Evolutionary conservation across 2,797 vertebrate genomes (phyloP).

Genomic region (Pseudopleuronectes americanus): DNA sequence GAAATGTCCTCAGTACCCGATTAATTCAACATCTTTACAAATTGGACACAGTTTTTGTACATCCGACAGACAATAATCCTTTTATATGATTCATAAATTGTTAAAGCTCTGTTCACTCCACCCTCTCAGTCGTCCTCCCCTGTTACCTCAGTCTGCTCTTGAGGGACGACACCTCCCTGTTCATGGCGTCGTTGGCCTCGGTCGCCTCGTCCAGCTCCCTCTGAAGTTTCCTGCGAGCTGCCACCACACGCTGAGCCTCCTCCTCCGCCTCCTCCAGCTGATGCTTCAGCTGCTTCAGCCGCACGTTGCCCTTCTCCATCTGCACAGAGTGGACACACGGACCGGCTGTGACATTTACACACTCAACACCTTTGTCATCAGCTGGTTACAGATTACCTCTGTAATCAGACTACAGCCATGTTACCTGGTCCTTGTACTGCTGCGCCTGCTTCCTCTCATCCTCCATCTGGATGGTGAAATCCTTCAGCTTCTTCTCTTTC

Average conservation of each 20-base stretch:
- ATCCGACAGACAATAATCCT: neutral
- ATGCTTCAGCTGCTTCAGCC: slow-evolving; percentile 93
- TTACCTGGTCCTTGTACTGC: slow-evolving; percentile 97
- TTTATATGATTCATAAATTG: too few relatives aligned
- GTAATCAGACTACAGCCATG: neutral
- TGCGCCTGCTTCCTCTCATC: slow-evolving; percentile 95
- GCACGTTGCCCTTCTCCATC: slow-evolving; percentile 88
- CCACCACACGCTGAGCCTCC: slow-evolving; percentile 92
- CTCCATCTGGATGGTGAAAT: slow-evolving; percentile 91
- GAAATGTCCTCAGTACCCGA: too few relatives aligned
- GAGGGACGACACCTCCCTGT: slow-evolving; percentile 88
- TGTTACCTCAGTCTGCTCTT: slow-evolving; percentile 94
- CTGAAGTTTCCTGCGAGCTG: slow-evolving; percentile 94
- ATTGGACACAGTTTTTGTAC: too few relatives aligned
- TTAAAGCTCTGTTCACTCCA: neutral
- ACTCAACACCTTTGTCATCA: neutral
- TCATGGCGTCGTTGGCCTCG: slow-evolving; percentile 90
- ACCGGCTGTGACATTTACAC: neutral
- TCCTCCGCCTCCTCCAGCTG: slow-evolving; percentile 98
- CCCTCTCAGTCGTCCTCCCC: neutral
- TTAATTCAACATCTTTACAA: too few relatives aligned
- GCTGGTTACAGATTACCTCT: too few relatives aligned
- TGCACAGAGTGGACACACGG: slow-evolving; percentile 45
- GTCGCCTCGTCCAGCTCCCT: slow-evolving; percentile 94
- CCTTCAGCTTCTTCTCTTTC: slow-evolving; percentile 97